Conservation (phyloP, 1,140 invertebrate species). For the Drosophila arizonae region DNA sequence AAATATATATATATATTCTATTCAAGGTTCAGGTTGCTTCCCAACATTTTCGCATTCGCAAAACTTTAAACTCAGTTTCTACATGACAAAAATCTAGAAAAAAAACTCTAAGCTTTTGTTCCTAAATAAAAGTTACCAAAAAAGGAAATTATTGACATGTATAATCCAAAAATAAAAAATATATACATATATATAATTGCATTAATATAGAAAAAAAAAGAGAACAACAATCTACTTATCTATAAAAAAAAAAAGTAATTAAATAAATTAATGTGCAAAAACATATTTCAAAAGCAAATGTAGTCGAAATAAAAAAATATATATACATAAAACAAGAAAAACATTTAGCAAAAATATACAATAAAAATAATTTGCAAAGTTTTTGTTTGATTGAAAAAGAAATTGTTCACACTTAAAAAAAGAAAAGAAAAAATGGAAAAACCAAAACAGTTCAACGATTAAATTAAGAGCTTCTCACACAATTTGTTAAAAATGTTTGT, state of each 20-base stretch:
- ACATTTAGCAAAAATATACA: constrained; percentile 59
- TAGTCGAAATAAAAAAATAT: constrained; percentile 26
- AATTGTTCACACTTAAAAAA: constrained; percentile 15
- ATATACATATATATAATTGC: not conserved
- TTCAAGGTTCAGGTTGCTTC: constrained; percentile 58
- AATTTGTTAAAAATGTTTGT: constrained; percentile 61
- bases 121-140: constrained; percentile 61
- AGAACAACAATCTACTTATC: constrained; percentile 36
- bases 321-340: constrained; percentile 10
- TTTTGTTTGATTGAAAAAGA: constrained; percentile 38
- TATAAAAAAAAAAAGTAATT: constrained; percentile 28
- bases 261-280: constrained; percentile 44
- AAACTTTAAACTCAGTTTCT: constrained; percentile 77
- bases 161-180: constrained; percentile 59
- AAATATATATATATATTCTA: constrained; percentile 41
- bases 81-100: constrained; percentile 30
- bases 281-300: constrained; percentile 29
- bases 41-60: constrained; percentile 60
- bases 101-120: constrained; percentile 71
- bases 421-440: constrained; percentile 13
- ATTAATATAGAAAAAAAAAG: constrained; percentile 8
- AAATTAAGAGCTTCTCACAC: constrained; percentile 75
- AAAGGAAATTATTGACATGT: constrained; percentile 58
- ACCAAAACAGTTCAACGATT: constrained; percentile 73
- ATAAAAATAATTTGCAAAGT: constrained; percentile 36